Conservation (phyloP, 1,140 invertebrate species). For the Notospermus geniculatus region DNA sequence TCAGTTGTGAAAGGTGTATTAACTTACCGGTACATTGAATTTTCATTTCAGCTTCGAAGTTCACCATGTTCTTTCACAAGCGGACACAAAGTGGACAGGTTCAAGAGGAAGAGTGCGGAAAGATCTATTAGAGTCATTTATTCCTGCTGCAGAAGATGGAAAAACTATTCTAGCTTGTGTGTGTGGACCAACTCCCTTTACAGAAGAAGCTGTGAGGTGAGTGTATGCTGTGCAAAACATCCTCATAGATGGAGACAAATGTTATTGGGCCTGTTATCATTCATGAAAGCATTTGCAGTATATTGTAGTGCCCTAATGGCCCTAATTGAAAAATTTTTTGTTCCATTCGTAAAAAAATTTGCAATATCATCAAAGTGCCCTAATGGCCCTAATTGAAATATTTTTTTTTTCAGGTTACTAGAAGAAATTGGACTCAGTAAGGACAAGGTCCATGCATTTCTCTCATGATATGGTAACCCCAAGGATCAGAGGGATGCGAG, state of each 20-base stretch:
- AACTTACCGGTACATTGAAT: no score
- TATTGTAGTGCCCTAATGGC: no score
- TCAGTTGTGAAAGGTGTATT: no score
- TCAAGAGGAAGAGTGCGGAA: conserved; percentile 30
- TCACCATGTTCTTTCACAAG: conserved; percentile 38
- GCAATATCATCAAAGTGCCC: no score
- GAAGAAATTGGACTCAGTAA: conserved; percentile 32
- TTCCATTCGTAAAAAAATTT: no score
- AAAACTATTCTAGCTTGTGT: conserved; percentile 35
- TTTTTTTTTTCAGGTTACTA: conserved; percentile 32
- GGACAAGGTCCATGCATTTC: conserved; percentile 34
- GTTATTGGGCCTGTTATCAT: no score
- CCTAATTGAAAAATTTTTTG: no score
- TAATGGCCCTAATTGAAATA: no score
- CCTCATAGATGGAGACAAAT: no score
- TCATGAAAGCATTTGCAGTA: no score
- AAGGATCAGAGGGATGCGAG: no score
- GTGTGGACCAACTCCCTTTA: conserved; percentile 44
- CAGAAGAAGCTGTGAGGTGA: conserved; percentile 40
- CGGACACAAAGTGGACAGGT: conserved; percentile 35
- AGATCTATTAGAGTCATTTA: conserved; percentile 32
- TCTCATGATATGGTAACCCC: conserved; percentile 22
- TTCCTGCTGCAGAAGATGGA: conserved; percentile 11
- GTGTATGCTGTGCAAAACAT: no score
- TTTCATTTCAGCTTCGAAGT: conserved; percentile 36